Percentiles rank a stretch among this genome's conserved stretches.
Conservation (phyloP, 2,113 vertebrate species). For the Capricornis sumatraensis region DNA sequence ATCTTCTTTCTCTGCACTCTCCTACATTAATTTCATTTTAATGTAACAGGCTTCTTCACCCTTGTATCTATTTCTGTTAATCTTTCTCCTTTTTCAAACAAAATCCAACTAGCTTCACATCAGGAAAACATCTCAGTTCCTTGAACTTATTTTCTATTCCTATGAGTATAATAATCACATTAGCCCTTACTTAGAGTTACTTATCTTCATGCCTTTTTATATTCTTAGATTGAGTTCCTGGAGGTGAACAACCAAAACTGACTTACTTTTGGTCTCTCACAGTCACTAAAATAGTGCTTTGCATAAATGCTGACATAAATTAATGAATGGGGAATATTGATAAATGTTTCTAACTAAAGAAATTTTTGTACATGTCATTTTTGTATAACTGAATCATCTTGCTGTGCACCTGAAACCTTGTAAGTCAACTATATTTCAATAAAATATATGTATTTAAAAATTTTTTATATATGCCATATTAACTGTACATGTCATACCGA, state of each 20-base stretch:
- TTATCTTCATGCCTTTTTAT: not conserved
- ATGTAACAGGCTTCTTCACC: not conserved
- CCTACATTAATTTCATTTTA: not conserved
- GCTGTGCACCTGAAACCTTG: not conserved
- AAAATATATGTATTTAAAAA: not conserved
- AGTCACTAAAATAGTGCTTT: not conserved
- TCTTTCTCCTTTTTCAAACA: not conserved
- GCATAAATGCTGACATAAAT: not conserved
- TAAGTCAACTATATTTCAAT: not conserved
- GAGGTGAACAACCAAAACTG: not conserved
- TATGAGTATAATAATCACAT: not conserved
- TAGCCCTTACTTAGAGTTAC: not conserved
- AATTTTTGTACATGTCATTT: not conserved
- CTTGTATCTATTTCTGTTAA: not conserved
- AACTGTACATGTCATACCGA: not conserved
- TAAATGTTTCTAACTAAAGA: not conserved
- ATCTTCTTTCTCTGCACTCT: not conserved
- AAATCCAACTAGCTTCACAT: not conserved
- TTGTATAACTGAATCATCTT: not conserved
- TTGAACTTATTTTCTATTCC: not conserved
- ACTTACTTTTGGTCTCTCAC: not conserved
- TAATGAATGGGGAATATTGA: not conserved
- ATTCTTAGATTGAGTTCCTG: not conserved
- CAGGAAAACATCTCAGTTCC: not conserved
- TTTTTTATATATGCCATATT: not conserved